Evolutionary conservation across 2,888 invertebrate species (phyloP), one percentile per base, ranked within the genome.

Genomic region (Mimas tiliae): DNA sequence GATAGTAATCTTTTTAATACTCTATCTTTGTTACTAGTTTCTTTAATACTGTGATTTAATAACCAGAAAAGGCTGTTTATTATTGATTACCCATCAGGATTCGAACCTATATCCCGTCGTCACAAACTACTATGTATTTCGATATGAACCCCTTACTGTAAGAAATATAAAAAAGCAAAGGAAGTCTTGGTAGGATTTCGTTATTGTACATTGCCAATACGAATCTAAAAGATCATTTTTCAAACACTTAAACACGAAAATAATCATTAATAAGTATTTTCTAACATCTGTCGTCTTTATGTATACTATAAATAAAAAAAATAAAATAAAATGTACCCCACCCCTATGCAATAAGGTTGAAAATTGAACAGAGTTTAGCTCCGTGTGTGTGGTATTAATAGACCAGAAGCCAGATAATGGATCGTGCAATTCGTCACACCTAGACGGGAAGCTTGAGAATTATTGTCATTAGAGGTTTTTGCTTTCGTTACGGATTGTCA

Each of bases 241-340:
- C 19, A 67, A 67, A 63, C 62, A 84, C 82, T 78, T 78, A 74
- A 78, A 76, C 79, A 81, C 79, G 80, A 81, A 79, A 79, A 65
- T 70, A 69, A 82, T 84, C 87, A 88, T 89, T 87, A 85, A 87
- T 88, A 85, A 76, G 82, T 85, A 86, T 87, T 88, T 85, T 86
- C 82, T 71, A 73, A 75, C 88, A 89, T 89, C 88, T 89, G 87
- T 86, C 78, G 58, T 19, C 19, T 58, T 42, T 12, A n/a, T 42
- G 12, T 38, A 58, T 42, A 42, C 12, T 12, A 42, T 11, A 2
- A 1, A 19, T 2, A 16, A 42, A 12, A 27, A 6, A 3, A 14
- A 42, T 9, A 42, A 19, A 11, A 12, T 7, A 42, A 42, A 19
- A 1, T 42, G 1, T 12, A 19, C 19, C 42, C 11, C 12, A 58